Base-by-base conservation (phyloP, 2,113 vertebrate species). In the Tympanuchus pallidicinctus region DNA sequence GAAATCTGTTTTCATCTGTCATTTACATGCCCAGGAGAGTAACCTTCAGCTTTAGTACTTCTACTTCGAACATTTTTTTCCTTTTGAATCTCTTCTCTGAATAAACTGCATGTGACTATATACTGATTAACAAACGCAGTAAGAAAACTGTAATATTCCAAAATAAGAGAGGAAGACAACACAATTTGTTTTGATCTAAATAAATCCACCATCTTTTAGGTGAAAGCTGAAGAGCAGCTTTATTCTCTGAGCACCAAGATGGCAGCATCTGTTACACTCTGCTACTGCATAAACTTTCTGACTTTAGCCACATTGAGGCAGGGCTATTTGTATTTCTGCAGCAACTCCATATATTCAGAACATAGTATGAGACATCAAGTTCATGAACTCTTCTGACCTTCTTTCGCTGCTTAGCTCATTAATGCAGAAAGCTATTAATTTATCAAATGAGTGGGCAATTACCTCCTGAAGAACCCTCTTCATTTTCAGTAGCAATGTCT, bases 381-480 rank as follows among this genome's bases (percentile, higher is more conserved):
- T 45, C 70, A 57, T 83, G 94, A 92, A 94, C 69, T 90, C 84
- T 61, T 61, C 83, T 87, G 64, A 95, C 60, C 79, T 74, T 80
- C 90, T 90, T 76, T 78, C 61, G 71, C 81, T 69, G 42, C 72
- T 80, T 89, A 89, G 52, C 50, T 59, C 64, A 88, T 60, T 80
- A 94, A 66, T 43, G 45, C 40, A 52, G 32, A 65, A 54, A 90
- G 56, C 61, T 14, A 61, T 54, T 54, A 88, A 87, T 85, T 48
- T 92, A 86, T 84, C 18, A 90, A 89, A 77, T 57, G 43, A 91
- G 43, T 36, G 24, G 76, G 76, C 56, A 47, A 92, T 97, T 98
- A 99, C 99, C 99, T 99, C 99, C 97, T 99, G 99, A 79, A 99
- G 98, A 84, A 99, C 98, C 90, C 99, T 98, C 93, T 99, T 98